Base-by-base conservation (phyloP, 1,140 invertebrate genomes). In the Pectinophora gossypiella region DNA sequence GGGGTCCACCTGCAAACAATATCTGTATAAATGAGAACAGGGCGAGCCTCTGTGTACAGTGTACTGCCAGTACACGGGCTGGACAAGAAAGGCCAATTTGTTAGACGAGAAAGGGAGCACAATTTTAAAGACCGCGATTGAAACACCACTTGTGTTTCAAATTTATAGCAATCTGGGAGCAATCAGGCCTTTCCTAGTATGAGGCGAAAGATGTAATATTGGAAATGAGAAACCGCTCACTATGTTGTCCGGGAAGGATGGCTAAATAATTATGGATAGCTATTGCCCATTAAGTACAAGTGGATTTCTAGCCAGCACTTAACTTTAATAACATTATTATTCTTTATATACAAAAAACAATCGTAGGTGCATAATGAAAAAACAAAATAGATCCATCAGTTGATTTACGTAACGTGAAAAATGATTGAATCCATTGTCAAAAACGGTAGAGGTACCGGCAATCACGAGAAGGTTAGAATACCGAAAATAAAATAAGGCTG, bases 31-130 rank as follows among this genome's bases (percentile, higher is more conserved):
- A 68, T 66, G 68, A 61, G 53, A 38, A 58, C 20, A 61, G 61
- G 67, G 59, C 65, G 61, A 64, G 66, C 65, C 58, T 27, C 49
- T 59, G 54, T 49, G 48, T 69, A 54, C 64, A 67, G 27, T 9
- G 27, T 12, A n/a, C 27, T 9, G 16, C 10, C 6, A 61, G 66
- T 65, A 59, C 62, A 67, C 56, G 59, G 59, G 64, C 56, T 55
- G 67, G 78, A 76, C 76, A 85, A 82, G 83, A 83, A 86, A 85
- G 75, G 74, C 73, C 74, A 84, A 78, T 86, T 81, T 77, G 61
- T 79, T 72, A 69, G 66, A 80, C 70, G 76, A 75, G 83, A 86
- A 84, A 84, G 79, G 81, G 72, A 83, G 69, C 65, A 75, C 72
- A 71, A 76, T 78, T 80, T 84, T 78, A 85, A 81, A 83, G 72